Percentiles rank a stretch among this genome's conserved stretches.
Conservation (phyloP, 2,113 vertebrate species). For the Macrotis lagotis region DNA sequence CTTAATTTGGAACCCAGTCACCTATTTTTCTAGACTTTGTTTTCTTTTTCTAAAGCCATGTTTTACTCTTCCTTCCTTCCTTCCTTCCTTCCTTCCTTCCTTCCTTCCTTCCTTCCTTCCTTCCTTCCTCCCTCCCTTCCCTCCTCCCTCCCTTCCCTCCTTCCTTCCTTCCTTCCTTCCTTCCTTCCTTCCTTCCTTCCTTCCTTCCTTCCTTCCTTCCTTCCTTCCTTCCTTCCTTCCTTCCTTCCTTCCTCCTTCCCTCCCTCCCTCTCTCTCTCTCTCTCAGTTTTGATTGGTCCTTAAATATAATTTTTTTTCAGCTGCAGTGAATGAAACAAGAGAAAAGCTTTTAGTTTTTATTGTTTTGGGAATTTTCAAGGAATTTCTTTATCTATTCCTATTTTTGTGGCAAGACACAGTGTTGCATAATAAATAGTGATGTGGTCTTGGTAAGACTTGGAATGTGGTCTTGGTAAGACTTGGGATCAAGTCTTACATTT, state of each 20-base stretch:
- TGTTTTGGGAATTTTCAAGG: background rate
- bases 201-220: too few relatives aligned
- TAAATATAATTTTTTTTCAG: background rate
- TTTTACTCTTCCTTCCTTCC: background rate
- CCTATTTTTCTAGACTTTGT: background rate
- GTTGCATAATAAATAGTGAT: background rate
- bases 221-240: too few relatives aligned
- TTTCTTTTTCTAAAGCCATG: background rate
- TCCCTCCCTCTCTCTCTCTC: rapidly evolving
- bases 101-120: too few relatives aligned
- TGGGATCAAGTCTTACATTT: background rate
- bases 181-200: too few relatives aligned
- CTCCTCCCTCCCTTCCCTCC: too few relatives aligned
- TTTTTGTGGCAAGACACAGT: background rate
- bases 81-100: too few relatives aligned
- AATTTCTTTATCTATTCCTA: background rate
- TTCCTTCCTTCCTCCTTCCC: too few relatives aligned
- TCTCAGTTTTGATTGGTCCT: background rate
- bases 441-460: background rate
- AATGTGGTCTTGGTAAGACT: background rate
- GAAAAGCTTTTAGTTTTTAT: background rate
- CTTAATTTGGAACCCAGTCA: background rate
- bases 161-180: too few relatives aligned
- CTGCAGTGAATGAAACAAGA: background rate
- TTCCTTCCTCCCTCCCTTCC: too few relatives aligned